Evolutionary conservation across 2,888 invertebrate species (phyloP).

Genomic region (Tetropium fuscum): DNA sequence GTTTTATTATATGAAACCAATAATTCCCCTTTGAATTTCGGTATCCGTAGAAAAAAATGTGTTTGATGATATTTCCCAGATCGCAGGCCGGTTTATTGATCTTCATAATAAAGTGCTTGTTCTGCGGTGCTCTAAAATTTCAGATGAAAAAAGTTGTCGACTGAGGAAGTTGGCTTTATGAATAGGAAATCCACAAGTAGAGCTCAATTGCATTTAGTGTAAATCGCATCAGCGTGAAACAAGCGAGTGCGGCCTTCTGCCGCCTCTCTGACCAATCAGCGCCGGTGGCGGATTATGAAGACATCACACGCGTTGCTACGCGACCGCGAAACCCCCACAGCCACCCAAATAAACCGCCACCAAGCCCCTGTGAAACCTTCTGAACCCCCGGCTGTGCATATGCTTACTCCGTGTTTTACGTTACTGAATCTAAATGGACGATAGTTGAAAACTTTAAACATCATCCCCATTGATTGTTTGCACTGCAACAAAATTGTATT

Average conservation of each 20-base stretch:
- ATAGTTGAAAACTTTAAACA: neutral
- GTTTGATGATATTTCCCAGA: slow-evolving; percentile 2
- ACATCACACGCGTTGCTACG: slow-evolving; percentile 64
- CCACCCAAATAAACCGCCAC: slow-evolving; percentile 51
- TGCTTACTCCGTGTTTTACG: slow-evolving; percentile 38
- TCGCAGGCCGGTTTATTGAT: slow-evolving; percentile 3
- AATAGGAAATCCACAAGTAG: slow-evolving; percentile 49
- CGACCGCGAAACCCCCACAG: slow-evolving; percentile 63
- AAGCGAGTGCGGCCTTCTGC: slow-evolving; percentile 57
- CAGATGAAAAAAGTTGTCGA: slow-evolving; percentile 26
- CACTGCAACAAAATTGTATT: slow-evolving; percentile 3
- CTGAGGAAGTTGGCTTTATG: slow-evolving; percentile 30
- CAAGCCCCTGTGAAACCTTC: slow-evolving; percentile 32
- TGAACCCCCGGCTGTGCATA: slow-evolving; percentile 41
- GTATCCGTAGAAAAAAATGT: neutral
- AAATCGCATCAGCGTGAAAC: slow-evolving; percentile 62
- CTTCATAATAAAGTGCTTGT: neutral
- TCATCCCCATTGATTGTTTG: slow-evolving; percentile 1
- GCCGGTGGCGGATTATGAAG: slow-evolving; percentile 61
- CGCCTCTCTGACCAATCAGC: slow-evolving; percentile 64
- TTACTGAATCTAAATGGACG: slow-evolving; percentile 8
- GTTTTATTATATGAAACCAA: too few relatives aligned
- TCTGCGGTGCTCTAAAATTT: slow-evolving; percentile 11
- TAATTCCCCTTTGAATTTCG: too few relatives aligned
- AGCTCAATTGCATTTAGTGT: slow-evolving; percentile 53